These are phyloP conservation scores for Drosophila burlai DNA, from an alignment of 1,140 invertebrate species.

Conservation along the genomic window DNA sequence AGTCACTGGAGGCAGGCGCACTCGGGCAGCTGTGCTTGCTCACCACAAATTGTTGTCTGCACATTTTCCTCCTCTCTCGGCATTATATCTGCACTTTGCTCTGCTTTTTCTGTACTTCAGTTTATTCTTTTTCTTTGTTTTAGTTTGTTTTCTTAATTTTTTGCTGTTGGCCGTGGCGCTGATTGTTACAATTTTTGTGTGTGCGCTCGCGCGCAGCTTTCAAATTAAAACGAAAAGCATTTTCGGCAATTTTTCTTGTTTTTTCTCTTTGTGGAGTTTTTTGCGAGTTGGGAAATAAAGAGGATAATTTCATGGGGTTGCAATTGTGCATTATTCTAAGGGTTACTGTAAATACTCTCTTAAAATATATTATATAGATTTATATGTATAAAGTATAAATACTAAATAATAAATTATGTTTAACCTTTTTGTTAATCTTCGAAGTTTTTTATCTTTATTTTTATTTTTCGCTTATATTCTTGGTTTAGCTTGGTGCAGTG, in stretches of 20 bases:
- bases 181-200: conserved; percentile 81
- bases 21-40: conserved; percentile 53
- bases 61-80: conserved; percentile 60
- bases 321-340: background rate
- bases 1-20: conserved; percentile 62
- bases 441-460: too few species aligned
- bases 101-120: conserved; percentile 56
- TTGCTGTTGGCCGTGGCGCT: conserved; percentile 42
- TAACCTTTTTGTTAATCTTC: too few species aligned
- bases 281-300: conserved; percentile 6
- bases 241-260: conserved; percentile 33
- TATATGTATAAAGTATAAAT: too few species aligned
- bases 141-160: conserved; percentile 13
- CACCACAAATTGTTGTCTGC: conserved; percentile 68
- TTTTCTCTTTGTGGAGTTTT: conserved; percentile 4
- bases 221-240: conserved; percentile 64
- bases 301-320: conserved; percentile 6
- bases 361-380: too few species aligned
- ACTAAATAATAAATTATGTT: too few species aligned
- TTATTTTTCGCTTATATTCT: too few species aligned
- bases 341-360: background rate
- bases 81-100: conserved; percentile 51
- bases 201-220: conserved; percentile 48
- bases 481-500: background rate
- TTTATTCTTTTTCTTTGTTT: conserved; percentile 44